Evolutionary conservation across 2,888 invertebrate genomes (phyloP).

Genomic region (Melitaea athalia): DNA sequence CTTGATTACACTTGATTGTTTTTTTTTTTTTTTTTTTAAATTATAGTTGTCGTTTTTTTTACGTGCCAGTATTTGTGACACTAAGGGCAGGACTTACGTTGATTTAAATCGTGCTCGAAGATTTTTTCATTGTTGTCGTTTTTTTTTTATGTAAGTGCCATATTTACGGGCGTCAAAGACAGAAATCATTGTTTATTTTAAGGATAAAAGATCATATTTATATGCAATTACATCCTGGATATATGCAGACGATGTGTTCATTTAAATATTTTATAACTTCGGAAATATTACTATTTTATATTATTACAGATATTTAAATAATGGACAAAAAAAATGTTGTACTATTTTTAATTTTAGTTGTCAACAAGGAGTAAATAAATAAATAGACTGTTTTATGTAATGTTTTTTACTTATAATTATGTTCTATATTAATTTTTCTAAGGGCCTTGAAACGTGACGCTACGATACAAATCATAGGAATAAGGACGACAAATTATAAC

Average conservation of each 20-base stretch:
- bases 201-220: conserved; percentile 1
- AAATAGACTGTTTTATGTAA: too few species aligned
- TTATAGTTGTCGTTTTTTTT: conserved; percentile 13
- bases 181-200: neutral
- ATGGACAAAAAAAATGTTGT: too few species aligned
- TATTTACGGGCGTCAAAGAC: neutral
- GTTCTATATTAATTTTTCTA: too few species aligned
- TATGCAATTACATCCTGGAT: neutral
- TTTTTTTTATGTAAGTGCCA: conserved; percentile 16
- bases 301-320: too few species aligned
- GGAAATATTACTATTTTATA: neutral
- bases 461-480: too few species aligned
- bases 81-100: neutral
- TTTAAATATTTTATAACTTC: neutral
- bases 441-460: too few species aligned
- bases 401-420: too few species aligned
- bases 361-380: too few species aligned
- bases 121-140: conserved; percentile 24
- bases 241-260: neutral
- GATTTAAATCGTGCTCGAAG: conserved; percentile 19
- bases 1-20: conserved; percentile 28
- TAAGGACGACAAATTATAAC: too few species aligned
- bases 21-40: too few species aligned
- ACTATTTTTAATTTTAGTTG: too few species aligned
- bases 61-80: neutral